phyloP scores from a whole-genome alignment of 2,113 vertebrate species.

The Xiphophorus hellerii region DNA sequence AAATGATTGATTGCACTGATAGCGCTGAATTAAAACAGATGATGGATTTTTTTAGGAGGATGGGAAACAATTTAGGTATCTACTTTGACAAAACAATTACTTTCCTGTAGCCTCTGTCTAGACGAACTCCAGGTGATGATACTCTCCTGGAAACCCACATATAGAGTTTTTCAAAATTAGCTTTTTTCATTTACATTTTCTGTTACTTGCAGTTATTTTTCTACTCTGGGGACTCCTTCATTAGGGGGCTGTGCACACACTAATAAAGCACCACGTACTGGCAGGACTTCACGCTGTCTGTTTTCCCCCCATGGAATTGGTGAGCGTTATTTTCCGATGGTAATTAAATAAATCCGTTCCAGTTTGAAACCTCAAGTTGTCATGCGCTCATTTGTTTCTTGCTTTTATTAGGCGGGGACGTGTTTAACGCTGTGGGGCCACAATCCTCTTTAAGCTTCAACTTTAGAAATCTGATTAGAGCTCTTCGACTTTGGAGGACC shows the following conservation, averaged over 20 bases:
- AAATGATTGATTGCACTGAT: conserved; percentile 46
- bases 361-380: conserved; percentile 49
- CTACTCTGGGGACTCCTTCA: conserved; percentile 44
- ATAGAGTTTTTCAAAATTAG: conserved; percentile 27
- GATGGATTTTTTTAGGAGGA: conserved; percentile 16
- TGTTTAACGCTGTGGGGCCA: conserved; percentile 58
- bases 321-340: conserved; percentile 47
- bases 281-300: conserved; percentile 43
- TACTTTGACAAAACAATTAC: conserved; percentile 16
- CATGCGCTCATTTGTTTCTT: conserved; percentile 12
- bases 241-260: conserved; percentile 34
- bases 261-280: conserved; percentile 53
- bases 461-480: conserved; percentile 49
- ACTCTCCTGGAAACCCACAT: conserved; percentile 7
- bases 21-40: conserved; percentile 50
- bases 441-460: conserved; percentile 56
- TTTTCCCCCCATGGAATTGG: conserved; percentile 47
- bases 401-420: conserved; percentile 44
- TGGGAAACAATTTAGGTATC: conserved; percentile 21
- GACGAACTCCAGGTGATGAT: conserved; percentile 42
- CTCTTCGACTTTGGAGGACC: conserved; percentile 21
- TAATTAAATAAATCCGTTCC: conserved; percentile 60
- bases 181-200: conserved; percentile 39
- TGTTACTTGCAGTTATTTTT: conserved; percentile 15
- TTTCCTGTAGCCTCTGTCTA: conserved; percentile 13